Evolutionary conservation across 2,797 vertebrate genomes (phyloP).

Genomic region (Hoplostethus atlanticus): DNA sequence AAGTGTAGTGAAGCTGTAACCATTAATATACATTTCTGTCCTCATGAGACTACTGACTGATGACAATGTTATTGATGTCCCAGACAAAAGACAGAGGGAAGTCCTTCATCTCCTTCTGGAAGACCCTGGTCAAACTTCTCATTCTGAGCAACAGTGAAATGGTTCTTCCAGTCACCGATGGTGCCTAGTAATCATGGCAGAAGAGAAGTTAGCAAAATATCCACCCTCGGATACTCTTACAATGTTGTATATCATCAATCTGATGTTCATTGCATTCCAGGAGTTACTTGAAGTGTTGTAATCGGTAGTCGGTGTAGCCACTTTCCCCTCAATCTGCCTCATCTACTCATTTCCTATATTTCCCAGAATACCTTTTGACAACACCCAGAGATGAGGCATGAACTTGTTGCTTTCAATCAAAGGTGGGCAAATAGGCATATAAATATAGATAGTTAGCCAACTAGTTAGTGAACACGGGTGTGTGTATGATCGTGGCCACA

Average conservation of each 20-base stretch:
- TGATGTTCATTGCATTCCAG: not conserved
- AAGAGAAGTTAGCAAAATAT: not conserved
- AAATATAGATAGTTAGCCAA: too few relatives aligned
- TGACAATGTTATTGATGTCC: constrained; percentile 66
- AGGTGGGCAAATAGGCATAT: too few relatives aligned
- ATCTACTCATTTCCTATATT: too few relatives aligned
- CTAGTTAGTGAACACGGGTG: too few relatives aligned
- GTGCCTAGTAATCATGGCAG: constrained; percentile 52
- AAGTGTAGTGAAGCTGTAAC: not conserved
- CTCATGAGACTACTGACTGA: constrained; percentile 4
- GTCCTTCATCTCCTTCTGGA: constrained; percentile 77
- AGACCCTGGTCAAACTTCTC: constrained; percentile 77
- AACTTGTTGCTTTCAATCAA: too few relatives aligned
- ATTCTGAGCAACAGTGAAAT: constrained; percentile 78
- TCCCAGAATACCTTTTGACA: too few relatives aligned
- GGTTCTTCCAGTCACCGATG: constrained; percentile 81
- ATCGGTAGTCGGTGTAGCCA: too few relatives aligned
- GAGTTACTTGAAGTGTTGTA: not conserved
- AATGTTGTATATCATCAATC: not conserved
- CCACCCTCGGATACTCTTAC: not conserved
- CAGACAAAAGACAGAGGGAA: constrained; percentile 75
- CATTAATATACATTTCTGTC: not conserved
- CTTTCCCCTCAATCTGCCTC: too few relatives aligned
- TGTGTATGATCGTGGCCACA: too few relatives aligned
- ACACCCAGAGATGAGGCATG: too few relatives aligned